A percentile compares a stretch with the other conserved stretches of the same genome.
Evolutionary conservation across 2,888 invertebrate species (phyloP).

Genomic region (Caenorhabditis wallacei): DNA sequence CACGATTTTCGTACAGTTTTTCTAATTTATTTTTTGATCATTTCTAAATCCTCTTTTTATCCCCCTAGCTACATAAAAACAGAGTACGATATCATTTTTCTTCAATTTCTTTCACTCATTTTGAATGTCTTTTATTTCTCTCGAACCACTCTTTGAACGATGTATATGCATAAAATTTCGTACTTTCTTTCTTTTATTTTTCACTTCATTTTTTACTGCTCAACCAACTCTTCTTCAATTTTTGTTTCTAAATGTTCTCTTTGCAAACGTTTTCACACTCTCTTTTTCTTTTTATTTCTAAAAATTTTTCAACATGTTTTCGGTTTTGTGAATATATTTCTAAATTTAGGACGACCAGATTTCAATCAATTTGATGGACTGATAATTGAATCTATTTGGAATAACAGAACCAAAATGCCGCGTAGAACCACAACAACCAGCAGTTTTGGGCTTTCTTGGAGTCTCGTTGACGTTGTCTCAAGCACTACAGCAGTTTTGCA

Average conservation of each 20-base stretch:
- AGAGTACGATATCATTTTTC: neutral
- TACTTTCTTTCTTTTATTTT: constrained; percentile 16
- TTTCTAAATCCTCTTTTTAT: neutral
- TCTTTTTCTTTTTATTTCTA: neutral
- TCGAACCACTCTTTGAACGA: constrained; percentile 7
- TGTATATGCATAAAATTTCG: constrained; percentile 36
- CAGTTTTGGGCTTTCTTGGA: constrained; percentile 46
- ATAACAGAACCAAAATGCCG: constrained; percentile 15
- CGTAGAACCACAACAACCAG: constrained; percentile 37
- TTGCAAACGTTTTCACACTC: too few relatives aligned
- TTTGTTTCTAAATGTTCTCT: constrained; percentile 27
- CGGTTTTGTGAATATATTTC: neutral
- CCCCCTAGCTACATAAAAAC: too few relatives aligned
- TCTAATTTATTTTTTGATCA: neutral
- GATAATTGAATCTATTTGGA: constrained; percentile 31
- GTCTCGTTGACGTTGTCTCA: constrained; percentile 54
- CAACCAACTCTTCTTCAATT: constrained; percentile 15
- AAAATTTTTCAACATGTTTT: constrained; percentile 7
- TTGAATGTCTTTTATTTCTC: neutral
- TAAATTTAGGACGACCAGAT: constrained; percentile 7
- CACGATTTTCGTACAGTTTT: neutral
- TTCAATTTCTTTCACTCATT: neutral
- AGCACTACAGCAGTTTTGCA: constrained; percentile 57
- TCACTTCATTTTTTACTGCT: neutral
- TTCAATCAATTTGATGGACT: constrained; percentile 52